phyloP scores from a whole-genome alignment of 2,113 vertebrate species.

The Patagioenas fasciata region DNA sequence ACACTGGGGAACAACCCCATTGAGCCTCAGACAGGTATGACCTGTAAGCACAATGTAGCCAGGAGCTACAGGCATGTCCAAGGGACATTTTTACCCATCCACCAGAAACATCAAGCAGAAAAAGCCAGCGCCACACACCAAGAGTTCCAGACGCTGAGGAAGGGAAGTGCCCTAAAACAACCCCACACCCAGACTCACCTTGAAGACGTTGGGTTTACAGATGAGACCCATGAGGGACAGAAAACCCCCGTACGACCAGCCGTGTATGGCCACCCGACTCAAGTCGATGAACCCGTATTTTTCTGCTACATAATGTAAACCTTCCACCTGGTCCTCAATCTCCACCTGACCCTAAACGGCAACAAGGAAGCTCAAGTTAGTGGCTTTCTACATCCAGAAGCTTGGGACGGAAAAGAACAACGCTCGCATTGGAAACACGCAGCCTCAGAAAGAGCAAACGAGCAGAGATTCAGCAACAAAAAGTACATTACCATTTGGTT shows the following conservation, averaged over 20 bases:
- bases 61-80: not conserved
- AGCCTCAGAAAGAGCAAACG: not conserved
- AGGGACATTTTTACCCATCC: not conserved
- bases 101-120: not conserved
- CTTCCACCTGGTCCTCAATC: constrained; percentile 97
- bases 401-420: not conserved
- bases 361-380: not conserved
- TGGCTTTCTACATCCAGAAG: not conserved
- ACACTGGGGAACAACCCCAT: not conserved
- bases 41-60: not conserved
- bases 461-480: not conserved
- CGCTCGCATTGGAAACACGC: not conserved
- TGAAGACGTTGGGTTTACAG: constrained; percentile 92
- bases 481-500: constrained; percentile 89
- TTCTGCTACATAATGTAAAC: constrained; percentile 91
- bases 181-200: constrained; percentile 73
- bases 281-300: constrained; percentile 95
- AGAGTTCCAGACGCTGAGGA: not conserved
- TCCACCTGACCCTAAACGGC: constrained; percentile 90
- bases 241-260: constrained; percentile 96
- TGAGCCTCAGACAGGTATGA: not conserved
- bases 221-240: constrained; percentile 97
- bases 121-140: not conserved
- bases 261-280: constrained; percentile 93
- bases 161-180: not conserved